phyloP scores from a whole-genome alignment of 2,113 vertebrate genomes.

The Melierax canorus region DNA sequence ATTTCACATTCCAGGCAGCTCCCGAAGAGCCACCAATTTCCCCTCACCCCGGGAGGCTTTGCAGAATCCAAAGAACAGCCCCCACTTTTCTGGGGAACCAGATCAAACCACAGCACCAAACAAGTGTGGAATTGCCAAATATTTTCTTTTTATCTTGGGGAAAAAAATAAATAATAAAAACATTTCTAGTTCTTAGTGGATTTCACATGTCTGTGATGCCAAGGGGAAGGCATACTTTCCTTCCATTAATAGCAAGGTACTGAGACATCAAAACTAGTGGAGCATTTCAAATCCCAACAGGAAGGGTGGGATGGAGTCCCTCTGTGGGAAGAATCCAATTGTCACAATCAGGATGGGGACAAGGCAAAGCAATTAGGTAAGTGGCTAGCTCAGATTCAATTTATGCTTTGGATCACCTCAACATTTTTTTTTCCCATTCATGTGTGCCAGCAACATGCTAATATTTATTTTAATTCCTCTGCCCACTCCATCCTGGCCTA shows the following conservation, averaged over 20 bases:
- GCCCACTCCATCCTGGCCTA: not conserved
- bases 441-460: not conserved
- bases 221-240: not conserved
- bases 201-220: not conserved
- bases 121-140: not conserved
- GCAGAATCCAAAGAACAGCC: conserved; percentile 18
- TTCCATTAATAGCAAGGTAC: conserved; percentile 13
- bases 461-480: not conserved
- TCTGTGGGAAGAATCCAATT: not conserved
- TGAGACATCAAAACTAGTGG: not conserved
- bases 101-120: conserved; percentile 41
- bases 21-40: conserved; percentile 42
- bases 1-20: conserved; percentile 53
- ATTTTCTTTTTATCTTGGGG: conserved; percentile 36
- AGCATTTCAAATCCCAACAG: not conserved
- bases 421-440: not conserved
- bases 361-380: not conserved
- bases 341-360: not conserved
- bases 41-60: not conserved
- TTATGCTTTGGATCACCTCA: not conserved
- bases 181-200: not conserved
- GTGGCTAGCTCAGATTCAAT: not conserved
- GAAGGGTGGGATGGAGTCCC: not conserved
- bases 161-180: not conserved
- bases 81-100: not conserved